Evolutionary conservation across 2,888 invertebrate species (phyloP).

Genomic region (Cantharis nigra): DNA sequence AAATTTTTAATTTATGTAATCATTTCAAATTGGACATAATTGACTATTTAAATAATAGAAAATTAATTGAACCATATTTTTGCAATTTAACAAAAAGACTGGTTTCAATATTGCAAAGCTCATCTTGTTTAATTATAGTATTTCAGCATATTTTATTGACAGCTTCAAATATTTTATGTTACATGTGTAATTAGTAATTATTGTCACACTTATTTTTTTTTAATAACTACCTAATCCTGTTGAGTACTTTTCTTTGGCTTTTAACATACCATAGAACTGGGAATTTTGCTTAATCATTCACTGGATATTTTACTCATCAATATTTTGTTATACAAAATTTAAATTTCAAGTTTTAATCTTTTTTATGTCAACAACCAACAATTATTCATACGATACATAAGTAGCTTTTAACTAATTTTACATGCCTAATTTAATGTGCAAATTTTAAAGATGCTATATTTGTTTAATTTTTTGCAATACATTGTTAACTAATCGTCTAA

Average conservation of each 20-base stretch:
- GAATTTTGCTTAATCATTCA: background rate
- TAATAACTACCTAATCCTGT: background rate
- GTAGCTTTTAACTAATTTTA: conserved; percentile 3
- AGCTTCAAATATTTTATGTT: background rate
- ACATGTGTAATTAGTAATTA: background rate
- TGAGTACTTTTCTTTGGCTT: background rate
- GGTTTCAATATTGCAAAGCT: background rate
- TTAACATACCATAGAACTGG: background rate
- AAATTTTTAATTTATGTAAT: background rate
- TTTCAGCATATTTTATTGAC: background rate
- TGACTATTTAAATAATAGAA: background rate
- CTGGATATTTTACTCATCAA: background rate
- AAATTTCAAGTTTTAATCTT: background rate
- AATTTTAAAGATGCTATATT: conserved; percentile 23
- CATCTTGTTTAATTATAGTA: background rate
- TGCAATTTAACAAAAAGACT: background rate
- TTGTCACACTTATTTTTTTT: background rate
- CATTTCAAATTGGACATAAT: background rate
- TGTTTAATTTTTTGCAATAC: conserved; percentile 9
- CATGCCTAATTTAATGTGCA: conserved; percentile 11
- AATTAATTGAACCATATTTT: background rate
- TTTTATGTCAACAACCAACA: background rate
- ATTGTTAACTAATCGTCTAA: background rate
- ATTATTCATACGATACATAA: background rate
- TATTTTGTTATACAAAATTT: background rate